Evolutionary conservation across 2,113 vertebrate species (phyloP), one percentile per base, ranked within the genome.

Genomic region (Marmota monax): DNA sequence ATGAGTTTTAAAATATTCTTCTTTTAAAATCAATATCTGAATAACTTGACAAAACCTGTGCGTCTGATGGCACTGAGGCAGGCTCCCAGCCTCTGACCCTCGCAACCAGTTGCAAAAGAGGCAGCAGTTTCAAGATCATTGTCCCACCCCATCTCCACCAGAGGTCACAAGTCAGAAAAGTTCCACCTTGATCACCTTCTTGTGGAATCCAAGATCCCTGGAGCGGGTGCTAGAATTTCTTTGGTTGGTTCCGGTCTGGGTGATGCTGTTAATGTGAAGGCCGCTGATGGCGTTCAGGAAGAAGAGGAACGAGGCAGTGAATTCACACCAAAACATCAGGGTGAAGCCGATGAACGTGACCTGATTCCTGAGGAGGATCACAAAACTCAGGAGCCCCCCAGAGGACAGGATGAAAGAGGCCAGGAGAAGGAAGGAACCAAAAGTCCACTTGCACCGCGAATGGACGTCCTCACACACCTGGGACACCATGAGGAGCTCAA

Each of bases 401-500:
- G 97, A 98, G 0, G 99, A 99, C 53, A 99, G 97, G 69, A 98
- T 10, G 79, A 99, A 99, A 0, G 99, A 98, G 37, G 97, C 0
- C 5, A 99, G 97, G 69, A 99, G 98, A 42, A 99, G 96, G 82
- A 97, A 13, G 0, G 98, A 98, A 23, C 99, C 99, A 94, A 99
- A 77, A 0, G 97, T 97, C 99, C 99, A 99, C 67, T 98, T 99
- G 48, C 70, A 95, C 18, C 97, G 95, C 0, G 99, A 98, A 0
- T 95, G 93, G 82, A 72, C 76, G 0, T 99, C 99, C 18, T 99
- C 98, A 0, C 98, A 99, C 90, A 99, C 98, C 73, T 99, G 99
- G 34, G 99, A 99, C 78, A 99, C 98, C 94, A 99, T 99, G 77
- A 99, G 98, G 92, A 99, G 96, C 98, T 99, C 99, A 98, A 99